Evolutionary conservation across 2,888 invertebrate species (phyloP).

Genomic region (Laspeyria flexula): DNA sequence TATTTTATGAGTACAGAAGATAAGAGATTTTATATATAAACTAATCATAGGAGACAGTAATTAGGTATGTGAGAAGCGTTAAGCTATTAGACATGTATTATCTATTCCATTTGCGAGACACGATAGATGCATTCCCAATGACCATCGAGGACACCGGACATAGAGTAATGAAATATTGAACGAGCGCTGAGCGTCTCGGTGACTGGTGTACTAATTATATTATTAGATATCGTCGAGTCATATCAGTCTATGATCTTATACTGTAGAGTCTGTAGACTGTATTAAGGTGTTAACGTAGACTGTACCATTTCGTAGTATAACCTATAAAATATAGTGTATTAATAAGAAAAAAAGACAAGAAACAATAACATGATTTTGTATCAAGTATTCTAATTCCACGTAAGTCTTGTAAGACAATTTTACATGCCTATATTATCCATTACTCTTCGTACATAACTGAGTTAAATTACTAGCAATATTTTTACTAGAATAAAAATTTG

Average conservation of each 20-base stretch:
- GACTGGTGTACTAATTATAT: slow-evolving; percentile 3
- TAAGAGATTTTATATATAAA: background rate
- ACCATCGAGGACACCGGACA: slow-evolving; percentile 29
- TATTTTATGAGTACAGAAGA: background rate
- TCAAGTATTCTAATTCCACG: too few species aligned
- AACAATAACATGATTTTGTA: too few species aligned
- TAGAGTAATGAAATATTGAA: slow-evolving; percentile 25
- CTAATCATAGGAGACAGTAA: background rate
- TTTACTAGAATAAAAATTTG: too few species aligned
- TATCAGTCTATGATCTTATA: background rate
- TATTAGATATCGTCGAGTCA: background rate
- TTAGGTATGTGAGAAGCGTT: slow-evolving; percentile 36
- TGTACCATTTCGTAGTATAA: too few species aligned
- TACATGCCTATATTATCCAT: too few species aligned
- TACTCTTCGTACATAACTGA: too few species aligned
- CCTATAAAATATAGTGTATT: too few species aligned
- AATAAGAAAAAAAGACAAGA: too few species aligned
- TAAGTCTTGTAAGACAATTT: too few species aligned
- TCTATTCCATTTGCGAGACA: slow-evolving; percentile 55
- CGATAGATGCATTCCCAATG: slow-evolving; percentile 49
- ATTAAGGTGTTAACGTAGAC: background rate
- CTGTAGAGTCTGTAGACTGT: background rate
- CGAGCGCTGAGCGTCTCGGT: background rate
- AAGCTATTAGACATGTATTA: slow-evolving; percentile 52
- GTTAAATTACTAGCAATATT: too few species aligned